Evolutionary conservation across 2,797 vertebrate species (phyloP).

Genomic region (Danio tinwini): DNA sequence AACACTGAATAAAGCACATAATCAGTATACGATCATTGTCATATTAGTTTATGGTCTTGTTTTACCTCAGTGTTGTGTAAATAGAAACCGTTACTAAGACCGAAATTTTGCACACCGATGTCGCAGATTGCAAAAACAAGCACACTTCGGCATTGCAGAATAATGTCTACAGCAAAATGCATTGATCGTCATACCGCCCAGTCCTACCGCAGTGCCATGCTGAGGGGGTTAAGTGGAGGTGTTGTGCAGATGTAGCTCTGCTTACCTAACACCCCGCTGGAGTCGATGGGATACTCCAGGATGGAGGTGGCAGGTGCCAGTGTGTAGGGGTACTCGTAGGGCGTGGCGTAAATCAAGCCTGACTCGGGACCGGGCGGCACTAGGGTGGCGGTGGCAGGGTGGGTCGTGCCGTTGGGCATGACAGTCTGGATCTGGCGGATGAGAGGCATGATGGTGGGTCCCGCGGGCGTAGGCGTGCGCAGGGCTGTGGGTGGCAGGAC

Average conservation of each 20-base stretch:
- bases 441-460: slow-evolving; percentile 94
- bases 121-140: no score
- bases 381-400: slow-evolving; percentile 87
- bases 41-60: no score
- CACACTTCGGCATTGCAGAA: no score
- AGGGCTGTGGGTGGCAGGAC: slow-evolving; percentile 84
- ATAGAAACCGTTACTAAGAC: no score
- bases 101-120: no score
- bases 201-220: not conserved
- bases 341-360: slow-evolving; percentile 86
- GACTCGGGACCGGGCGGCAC: slow-evolving; percentile 86
- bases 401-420: slow-evolving; percentile 90
- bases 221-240: slow-evolving; percentile 32
- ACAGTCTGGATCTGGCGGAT: slow-evolving; percentile 96
- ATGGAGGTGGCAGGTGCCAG: slow-evolving; percentile 90
- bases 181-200: not conserved
- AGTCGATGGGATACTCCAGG: slow-evolving; percentile 93
- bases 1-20: no score
- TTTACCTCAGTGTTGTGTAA: no score
- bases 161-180: not conserved
- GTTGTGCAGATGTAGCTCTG: slow-evolving; percentile 66
- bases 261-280: slow-evolving; percentile 93
- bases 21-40: no score
- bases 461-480: slow-evolving; percentile 87
- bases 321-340: slow-evolving; percentile 91